phyloP scores from a whole-genome alignment of 2,797 vertebrate genomes.

The Taenioides sp. region DNA sequence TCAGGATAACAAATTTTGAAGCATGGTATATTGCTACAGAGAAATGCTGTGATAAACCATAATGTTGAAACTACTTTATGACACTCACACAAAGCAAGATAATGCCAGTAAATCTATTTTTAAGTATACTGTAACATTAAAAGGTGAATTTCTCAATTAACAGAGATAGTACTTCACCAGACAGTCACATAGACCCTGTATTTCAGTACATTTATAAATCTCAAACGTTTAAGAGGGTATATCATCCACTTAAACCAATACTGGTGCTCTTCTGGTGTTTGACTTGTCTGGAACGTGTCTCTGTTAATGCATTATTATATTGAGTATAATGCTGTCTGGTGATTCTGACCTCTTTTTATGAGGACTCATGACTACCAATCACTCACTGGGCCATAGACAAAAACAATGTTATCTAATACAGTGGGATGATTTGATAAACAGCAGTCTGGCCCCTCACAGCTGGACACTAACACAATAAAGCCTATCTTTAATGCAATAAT shows the following conservation, averaged over 20 bases:
- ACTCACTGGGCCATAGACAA: conserved; percentile 10
- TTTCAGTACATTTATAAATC: neutral
- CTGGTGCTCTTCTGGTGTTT: neutral
- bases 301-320: neutral
- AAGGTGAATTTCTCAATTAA: neutral
- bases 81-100: too few relatives aligned
- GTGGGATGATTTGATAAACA: conserved; percentile 34
- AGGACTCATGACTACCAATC: conserved; percentile 40
- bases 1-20: too few relatives aligned
- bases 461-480: conserved; percentile 48
- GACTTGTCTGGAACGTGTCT: neutral
- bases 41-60: too few relatives aligned
- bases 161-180: too few relatives aligned
- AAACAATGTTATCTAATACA: conserved; percentile 11
- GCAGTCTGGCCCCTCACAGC: conserved; percentile 15
- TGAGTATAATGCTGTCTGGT: neutral
- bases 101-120: too few relatives aligned
- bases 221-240: neutral
- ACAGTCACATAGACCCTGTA: neutral
- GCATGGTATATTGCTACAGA: too few relatives aligned
- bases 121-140: too few relatives aligned
- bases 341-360: conserved; percentile 54
- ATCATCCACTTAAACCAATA: neutral
- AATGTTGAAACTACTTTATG: too few relatives aligned
- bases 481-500: conserved; percentile 55